Conservation (phyloP, 2,888 invertebrate species). For the Chelonus formosanus region DNA sequence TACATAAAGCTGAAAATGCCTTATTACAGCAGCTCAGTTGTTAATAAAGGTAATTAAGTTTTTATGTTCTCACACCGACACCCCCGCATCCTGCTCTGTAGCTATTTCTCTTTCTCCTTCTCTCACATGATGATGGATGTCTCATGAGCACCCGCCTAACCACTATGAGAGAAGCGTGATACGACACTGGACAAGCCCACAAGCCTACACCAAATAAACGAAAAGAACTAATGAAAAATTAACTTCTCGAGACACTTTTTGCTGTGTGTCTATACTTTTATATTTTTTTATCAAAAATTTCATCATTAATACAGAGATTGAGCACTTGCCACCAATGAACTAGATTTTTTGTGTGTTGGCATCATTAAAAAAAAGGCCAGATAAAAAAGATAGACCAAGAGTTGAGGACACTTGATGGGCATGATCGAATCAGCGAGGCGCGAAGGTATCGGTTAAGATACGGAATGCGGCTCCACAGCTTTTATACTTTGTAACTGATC, state of each 20-base stretch:
- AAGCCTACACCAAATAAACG: slow-evolving; percentile 38
- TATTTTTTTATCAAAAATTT: slow-evolving; percentile 23
- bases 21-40: slow-evolving; percentile 44
- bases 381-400: slow-evolving; percentile 12
- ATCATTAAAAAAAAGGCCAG: slow-evolving; percentile 2
- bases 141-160: slow-evolving; percentile 1
- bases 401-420: slow-evolving; percentile 25
- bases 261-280: slow-evolving; percentile 12
- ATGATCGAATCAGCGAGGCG: slow-evolving; percentile 44
- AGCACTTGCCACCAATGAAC: no score
- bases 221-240: slow-evolving; percentile 56
- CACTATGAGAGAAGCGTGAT: slow-evolving; percentile 18
- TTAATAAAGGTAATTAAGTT: slow-evolving; percentile 65
- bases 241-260: slow-evolving; percentile 37
- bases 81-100: slow-evolving; percentile 31
- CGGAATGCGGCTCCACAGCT: slow-evolving; percentile 57
- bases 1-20: neutral
- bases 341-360: no score
- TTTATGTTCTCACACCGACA: slow-evolving; percentile 53
- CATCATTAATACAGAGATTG: slow-evolving; percentile 7
- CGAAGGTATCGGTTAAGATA: slow-evolving; percentile 53
- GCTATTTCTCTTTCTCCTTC: slow-evolving; percentile 3
- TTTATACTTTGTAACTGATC: slow-evolving; percentile 56
- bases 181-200: slow-evolving; percentile 23
- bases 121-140: slow-evolving; percentile 54